Evolutionary conservation across 2,113 vertebrate genomes (phyloP).

Genomic region (Cynoglossus semilaevis): DNA sequence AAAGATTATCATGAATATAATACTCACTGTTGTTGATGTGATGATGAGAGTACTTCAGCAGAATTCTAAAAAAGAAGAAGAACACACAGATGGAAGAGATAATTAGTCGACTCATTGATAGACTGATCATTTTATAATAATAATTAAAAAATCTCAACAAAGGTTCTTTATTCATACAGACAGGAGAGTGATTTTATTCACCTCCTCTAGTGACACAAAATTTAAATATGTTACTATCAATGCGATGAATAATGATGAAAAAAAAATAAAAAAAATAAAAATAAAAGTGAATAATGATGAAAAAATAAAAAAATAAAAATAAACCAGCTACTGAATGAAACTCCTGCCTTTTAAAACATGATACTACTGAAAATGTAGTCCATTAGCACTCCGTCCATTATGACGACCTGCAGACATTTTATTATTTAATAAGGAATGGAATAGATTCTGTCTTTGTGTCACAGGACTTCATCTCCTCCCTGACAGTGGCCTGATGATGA

Average conservation of each 20-base stretch:
- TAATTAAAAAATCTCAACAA: constrained; percentile 71
- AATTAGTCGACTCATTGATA: constrained; percentile 10
- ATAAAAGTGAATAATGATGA: too few species aligned
- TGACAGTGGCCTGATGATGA: background rate
- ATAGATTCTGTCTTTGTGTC: constrained; percentile 8
- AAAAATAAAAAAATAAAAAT: too few species aligned
- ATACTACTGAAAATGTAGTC: constrained; percentile 19
- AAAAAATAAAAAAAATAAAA: background rate
- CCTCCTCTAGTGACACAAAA: too few species aligned
- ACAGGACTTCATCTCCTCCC: constrained; percentile 16
- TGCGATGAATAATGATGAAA: too few species aligned
- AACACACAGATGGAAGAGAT: too few species aligned
- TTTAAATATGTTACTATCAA: background rate
- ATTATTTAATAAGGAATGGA: constrained; percentile 13
- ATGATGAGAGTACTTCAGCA: too few species aligned
- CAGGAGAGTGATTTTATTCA: background rate
- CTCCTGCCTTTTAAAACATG: constrained; percentile 15
- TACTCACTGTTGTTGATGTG: too few species aligned
- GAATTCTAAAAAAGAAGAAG: too few species aligned
- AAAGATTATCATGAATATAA: too few species aligned
- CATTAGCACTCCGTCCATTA: constrained; percentile 12
- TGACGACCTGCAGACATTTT: constrained; percentile 15
- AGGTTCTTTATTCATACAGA: constrained; percentile 4
- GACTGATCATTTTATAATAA: constrained; percentile 39
- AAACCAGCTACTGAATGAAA: background rate